A percentile compares a stretch with the other conserved stretches of the same genome.
phyloP scores from a whole-genome alignment of 2,888 invertebrate species.

The Athripsodes cinereus region DNA sequence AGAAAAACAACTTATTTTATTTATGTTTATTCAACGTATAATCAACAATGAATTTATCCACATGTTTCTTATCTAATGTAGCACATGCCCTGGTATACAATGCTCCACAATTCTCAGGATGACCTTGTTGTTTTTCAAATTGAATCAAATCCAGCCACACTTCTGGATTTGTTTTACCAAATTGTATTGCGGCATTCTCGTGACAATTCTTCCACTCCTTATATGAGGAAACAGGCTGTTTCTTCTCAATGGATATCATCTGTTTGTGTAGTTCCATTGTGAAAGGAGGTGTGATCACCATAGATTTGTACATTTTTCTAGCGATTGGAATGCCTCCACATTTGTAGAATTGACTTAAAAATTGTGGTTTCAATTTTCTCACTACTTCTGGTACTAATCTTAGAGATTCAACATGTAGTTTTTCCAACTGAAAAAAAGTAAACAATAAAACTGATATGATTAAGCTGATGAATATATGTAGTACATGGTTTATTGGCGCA shows the following conservation, averaged over 20 bases:
- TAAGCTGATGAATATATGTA: no score
- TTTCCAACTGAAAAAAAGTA: slow-evolving; percentile 39
- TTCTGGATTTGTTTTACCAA: slow-evolving; percentile 57
- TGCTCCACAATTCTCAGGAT: slow-evolving; percentile 47
- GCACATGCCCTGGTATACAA: slow-evolving; percentile 60
- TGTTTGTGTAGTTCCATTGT: slow-evolving; percentile 55
- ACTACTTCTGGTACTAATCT: slow-evolving; percentile 47
- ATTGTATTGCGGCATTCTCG: slow-evolving; percentile 58
- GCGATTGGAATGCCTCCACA: slow-evolving; percentile 50
- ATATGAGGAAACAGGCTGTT: slow-evolving; percentile 41
- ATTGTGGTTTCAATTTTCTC: slow-evolving; percentile 52
- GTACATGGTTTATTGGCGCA: no score
- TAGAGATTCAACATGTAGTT: slow-evolving; percentile 39
- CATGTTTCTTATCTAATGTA: slow-evolving; percentile 47
- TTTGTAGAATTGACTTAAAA: slow-evolving; percentile 53
- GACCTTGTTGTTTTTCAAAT: slow-evolving; percentile 61
- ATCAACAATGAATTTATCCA: slow-evolving; percentile 49
- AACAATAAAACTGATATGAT: no score
- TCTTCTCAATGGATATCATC: slow-evolving; percentile 54
- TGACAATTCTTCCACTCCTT: slow-evolving; percentile 54
- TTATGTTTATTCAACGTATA: slow-evolving; percentile 43
- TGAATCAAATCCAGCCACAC: slow-evolving; percentile 70
- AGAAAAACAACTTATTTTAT: no score
- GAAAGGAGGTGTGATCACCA: slow-evolving; percentile 54
- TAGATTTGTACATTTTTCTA: slow-evolving; percentile 54